phyloP scores from a whole-genome alignment of 2,797 vertebrate species.

The Halcyon badia region DNA sequence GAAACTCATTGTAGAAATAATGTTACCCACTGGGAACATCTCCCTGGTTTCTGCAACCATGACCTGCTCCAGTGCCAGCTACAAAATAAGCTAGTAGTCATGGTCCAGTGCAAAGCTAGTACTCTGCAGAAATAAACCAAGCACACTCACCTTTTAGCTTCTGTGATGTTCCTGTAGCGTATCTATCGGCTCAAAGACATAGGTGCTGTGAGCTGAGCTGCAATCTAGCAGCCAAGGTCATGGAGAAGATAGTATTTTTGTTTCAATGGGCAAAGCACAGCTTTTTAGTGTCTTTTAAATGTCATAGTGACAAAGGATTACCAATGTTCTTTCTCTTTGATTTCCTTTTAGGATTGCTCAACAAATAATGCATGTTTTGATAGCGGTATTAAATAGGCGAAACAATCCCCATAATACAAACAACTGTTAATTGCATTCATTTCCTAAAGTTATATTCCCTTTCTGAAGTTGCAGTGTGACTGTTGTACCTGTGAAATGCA shows the following conservation, averaged over 20 bases:
- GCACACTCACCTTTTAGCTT: background rate
- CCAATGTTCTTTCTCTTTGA: background rate
- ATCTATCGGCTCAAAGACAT: background rate
- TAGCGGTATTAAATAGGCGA: constrained; percentile 40
- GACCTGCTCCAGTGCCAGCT: background rate
- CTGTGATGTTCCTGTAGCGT: fast-evolving
- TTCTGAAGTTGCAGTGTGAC: background rate
- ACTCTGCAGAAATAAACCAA: background rate
- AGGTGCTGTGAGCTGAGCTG: background rate
- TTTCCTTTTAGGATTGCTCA: constrained; percentile 17
- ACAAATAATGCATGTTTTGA: constrained; percentile 38
- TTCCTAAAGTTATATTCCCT: background rate
- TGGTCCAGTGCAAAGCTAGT: background rate
- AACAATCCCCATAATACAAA: background rate
- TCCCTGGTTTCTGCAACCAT: background rate
- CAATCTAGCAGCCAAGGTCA: background rate
- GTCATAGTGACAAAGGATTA: background rate
- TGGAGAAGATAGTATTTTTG: background rate
- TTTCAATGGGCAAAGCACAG: background rate
- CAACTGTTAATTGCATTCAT: constrained; percentile 41
- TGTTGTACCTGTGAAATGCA: constrained; percentile 55
- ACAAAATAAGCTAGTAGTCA: background rate
- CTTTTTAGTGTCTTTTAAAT: background rate
- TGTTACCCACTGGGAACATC: background rate
- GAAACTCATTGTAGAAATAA: background rate